Percentiles rank a stretch among this genome's conserved stretches.
Evolutionary conservation across 2,797 vertebrate species (phyloP).

Genomic region (Phoeniculus purpureus): DNA sequence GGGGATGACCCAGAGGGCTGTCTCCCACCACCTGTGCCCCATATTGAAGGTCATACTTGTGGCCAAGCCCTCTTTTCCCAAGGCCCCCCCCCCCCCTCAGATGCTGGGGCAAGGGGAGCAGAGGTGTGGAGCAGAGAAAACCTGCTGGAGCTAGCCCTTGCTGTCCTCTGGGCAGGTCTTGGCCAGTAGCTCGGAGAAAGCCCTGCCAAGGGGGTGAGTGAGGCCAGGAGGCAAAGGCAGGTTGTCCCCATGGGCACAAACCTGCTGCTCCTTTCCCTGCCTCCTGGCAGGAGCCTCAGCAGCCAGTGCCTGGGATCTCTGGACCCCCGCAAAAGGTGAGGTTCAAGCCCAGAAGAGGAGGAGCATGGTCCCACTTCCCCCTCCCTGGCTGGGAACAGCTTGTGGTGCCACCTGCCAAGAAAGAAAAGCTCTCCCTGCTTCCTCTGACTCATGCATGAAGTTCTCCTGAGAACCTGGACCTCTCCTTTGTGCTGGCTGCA

Average conservation of each 20-base stretch:
- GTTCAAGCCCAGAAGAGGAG: constrained; percentile 30
- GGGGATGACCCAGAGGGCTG: neutral
- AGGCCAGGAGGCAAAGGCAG: neutral
- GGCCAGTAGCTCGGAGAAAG: neutral
- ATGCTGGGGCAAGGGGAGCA: neutral
- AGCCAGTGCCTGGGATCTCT: neutral
- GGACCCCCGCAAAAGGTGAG: neutral
- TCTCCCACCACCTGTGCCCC: neutral
- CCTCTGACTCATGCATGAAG: constrained; percentile 30
- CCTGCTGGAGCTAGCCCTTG: neutral
- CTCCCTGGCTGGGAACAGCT: constrained; percentile 4
- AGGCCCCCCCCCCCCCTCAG: neutral
- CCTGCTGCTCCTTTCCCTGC: neutral
- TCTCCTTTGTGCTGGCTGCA: neutral
- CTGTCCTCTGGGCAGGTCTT: neutral
- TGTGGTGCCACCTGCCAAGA: constrained; percentile 41
- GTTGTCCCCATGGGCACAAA: neutral
- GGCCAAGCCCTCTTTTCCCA: neutral
- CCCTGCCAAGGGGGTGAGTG: neutral
- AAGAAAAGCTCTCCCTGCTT: neutral
- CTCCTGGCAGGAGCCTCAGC: neutral
- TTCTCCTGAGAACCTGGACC: constrained; percentile 45
- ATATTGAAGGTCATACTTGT: rapidly evolving
- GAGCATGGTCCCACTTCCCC: neutral
- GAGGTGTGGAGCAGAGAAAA: neutral